These are phyloP conservation scores for Rissa tridactyla DNA, from an alignment of 2,113 vertebrate species.

Conservation along the genomic window DNA sequence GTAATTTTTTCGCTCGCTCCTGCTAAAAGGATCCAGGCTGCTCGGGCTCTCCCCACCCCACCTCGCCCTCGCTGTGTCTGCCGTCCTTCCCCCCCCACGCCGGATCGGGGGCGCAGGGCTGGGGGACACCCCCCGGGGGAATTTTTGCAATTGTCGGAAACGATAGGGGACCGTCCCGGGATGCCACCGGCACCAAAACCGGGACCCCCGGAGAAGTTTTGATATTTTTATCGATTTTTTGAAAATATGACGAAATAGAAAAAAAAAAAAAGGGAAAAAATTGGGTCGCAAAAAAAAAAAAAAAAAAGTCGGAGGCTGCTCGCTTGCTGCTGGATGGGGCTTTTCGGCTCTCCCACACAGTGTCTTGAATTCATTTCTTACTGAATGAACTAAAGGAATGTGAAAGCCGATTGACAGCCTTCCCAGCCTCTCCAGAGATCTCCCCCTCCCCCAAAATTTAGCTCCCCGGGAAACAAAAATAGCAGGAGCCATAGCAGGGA, in stretches of 20 bases:
- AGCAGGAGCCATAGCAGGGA: not conserved
- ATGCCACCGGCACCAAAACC: conserved; percentile 71
- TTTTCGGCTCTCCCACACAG: conserved; percentile 78
- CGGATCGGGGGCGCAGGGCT: conserved; percentile 18
- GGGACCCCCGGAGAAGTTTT: conserved; percentile 68
- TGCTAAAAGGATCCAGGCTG: conserved; percentile 27
- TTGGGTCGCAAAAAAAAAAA: conserved; percentile 21
- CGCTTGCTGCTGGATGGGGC: conserved; percentile 68
- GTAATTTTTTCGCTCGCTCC: not conserved
- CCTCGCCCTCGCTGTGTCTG: conserved; percentile 18
- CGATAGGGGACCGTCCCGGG: conserved; percentile 67
- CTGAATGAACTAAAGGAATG: conserved; percentile 79
- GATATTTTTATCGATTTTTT: conserved; percentile 97
- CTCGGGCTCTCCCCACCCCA: conserved; percentile 54
- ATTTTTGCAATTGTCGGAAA: conserved; percentile 86
- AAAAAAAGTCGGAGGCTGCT: conserved; percentile 45
- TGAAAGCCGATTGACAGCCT: conserved; percentile 72
- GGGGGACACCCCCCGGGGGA: not conserved
- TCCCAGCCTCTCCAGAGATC: conserved; percentile 41
- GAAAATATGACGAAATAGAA: conserved; percentile 95
- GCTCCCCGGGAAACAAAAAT: conserved; percentile 37
- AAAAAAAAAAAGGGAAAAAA: conserved; percentile 61
- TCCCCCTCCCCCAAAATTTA: conserved; percentile 55
- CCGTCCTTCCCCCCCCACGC: conserved; percentile 1
- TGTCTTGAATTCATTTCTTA: conserved; percentile 88